Evolutionary conservation across 2,888 invertebrate species (phyloP), one percentile per base, ranked within the genome.

Genomic region (Nomada ruficornis): DNA sequence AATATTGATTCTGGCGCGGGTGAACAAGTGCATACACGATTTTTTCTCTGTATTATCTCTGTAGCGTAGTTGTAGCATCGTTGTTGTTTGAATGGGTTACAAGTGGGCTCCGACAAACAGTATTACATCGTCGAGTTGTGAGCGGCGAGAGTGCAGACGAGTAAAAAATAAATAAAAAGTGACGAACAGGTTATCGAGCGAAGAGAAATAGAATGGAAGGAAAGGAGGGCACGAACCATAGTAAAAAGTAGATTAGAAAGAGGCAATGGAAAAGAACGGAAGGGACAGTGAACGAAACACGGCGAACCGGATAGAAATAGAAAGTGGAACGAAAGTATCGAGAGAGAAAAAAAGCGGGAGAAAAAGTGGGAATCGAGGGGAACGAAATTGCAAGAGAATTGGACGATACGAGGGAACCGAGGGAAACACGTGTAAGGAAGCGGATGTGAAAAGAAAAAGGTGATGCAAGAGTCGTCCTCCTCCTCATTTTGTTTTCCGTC

Each of bases 51-150:
- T 36, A 7, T 47, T 36, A 7, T 36, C 36, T 36, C 7, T 7
- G 36, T 36, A 36, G 36, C 36, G 47, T 57, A 4, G 59, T 20
- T 18, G 69, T 29, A 7, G 36, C 36, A 64, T 64, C 79, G 63
- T 44, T 20, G 77, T 65, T 54, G 77, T 69, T 76, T 64, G 42
- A 64, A 64, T 70, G 47, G 57, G 76, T 75, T 59, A 63, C 42
- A 72, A 80, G 80, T 67, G 77, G 65, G 47, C 47, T 54, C 36
- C 60, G 71, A 23, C 55, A 42, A 55, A 50, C 65, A 26, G 55
- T 78, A 77, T 77, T 77, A 57, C 13, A 68, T 29, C 50, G 47
- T 57, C 26, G 60, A 36, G 68, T 74, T 54, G 65, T 26, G 60
- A n/a, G 23, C 59, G 52, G 52, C 13, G 63, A 57, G 57, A 5